Percentiles rank a stretch among this genome's conserved stretches.
phyloP scores from a whole-genome alignment of 2,113 vertebrate genomes.

The Clarias batrachus region DNA sequence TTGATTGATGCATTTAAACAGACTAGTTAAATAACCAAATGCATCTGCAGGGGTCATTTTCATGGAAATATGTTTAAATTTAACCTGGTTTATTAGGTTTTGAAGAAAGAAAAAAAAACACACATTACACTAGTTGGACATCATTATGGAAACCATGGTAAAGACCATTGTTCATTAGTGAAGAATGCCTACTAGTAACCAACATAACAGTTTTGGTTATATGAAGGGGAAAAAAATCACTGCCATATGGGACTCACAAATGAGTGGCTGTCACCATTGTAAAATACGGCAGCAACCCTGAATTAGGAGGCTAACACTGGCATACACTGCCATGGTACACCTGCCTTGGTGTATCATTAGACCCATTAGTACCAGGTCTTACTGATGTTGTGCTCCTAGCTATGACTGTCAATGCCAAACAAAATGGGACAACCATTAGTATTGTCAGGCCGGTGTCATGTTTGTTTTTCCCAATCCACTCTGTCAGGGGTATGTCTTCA shows the following conservation, averaged over 20 bases:
- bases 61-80: not conserved
- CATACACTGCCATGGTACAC: not conserved
- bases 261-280: conserved; percentile 3
- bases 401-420: not conserved
- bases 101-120: not conserved
- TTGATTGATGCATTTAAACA: not conserved
- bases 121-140: not conserved
- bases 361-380: not conserved
- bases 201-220: not conserved
- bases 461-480: not conserved
- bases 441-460: conserved; percentile 1
- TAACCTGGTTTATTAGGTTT: not conserved
- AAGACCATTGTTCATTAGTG: not conserved
- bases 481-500: not conserved
- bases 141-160: not conserved
- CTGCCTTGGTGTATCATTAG: not conserved
- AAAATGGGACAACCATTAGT: not conserved
- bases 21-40: not conserved
- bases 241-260: not conserved
- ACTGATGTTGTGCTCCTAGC: not conserved
- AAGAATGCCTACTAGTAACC: not conserved
- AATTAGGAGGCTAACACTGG: not conserved
- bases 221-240: not conserved
- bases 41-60: not conserved
- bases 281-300: not conserved